Conservation (phyloP, 2,797 vertebrate species). For the Pseudomugil tenellus region DNA sequence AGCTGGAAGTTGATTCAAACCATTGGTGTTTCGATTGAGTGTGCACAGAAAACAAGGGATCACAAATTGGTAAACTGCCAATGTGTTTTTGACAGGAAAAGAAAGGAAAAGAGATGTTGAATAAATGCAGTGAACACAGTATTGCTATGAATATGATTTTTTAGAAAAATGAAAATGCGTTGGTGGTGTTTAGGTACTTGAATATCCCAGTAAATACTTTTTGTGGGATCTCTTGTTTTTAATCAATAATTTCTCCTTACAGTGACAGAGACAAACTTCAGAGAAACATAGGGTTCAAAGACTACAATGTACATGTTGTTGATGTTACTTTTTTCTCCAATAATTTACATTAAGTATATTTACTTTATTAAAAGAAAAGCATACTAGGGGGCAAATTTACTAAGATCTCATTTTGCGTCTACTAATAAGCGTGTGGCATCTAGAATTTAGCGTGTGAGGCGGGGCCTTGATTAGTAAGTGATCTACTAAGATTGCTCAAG, state of each 20-base stretch:
- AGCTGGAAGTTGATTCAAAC: conserved; percentile 33
- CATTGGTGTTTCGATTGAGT: conserved; percentile 7
- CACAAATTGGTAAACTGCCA: conserved; percentile 1
- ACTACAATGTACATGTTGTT: conserved; percentile 53
- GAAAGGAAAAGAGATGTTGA: background rate
- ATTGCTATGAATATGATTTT: background rate
- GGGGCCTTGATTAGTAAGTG: no score
- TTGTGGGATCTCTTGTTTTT: background rate
- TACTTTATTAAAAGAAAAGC: conserved; percentile 53
- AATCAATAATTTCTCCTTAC: background rate
- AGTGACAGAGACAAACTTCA: no score
- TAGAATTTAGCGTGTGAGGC: no score
- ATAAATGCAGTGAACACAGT: background rate
- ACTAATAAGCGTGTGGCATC: no score
- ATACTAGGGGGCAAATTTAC: no score
- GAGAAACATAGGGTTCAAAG: conserved; percentile 2
- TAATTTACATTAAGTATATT: conserved; percentile 60
- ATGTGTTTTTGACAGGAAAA: background rate
- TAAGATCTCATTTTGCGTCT: no score
- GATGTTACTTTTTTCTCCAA: conserved; percentile 52
- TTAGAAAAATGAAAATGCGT: background rate
- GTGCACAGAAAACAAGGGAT: background rate
- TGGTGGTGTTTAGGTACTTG: background rate
- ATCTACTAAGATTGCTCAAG: no score
- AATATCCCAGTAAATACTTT: background rate